Percentiles rank a stretch among this genome's conserved stretches.
Conservation (phyloP, 2,113 vertebrate species). For the Grallaria varia region DNA sequence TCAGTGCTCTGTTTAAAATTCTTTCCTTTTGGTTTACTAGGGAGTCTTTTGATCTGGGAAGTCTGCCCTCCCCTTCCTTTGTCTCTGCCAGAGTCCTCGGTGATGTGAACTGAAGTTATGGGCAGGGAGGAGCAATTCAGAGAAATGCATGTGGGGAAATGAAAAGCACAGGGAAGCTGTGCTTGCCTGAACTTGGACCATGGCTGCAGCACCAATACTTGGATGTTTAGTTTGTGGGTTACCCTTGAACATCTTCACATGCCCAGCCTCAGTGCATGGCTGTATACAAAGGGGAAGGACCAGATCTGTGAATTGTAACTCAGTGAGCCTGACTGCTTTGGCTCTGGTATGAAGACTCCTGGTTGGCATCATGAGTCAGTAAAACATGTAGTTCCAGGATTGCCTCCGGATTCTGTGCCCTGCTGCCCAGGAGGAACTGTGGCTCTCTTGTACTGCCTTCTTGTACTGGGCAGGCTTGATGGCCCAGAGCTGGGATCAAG, state of each 20-base stretch:
- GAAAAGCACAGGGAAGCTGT: background rate
- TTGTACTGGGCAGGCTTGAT: background rate
- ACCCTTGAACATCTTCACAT: background rate
- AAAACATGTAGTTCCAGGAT: background rate
- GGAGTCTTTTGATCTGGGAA: conserved; percentile 30
- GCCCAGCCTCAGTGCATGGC: background rate
- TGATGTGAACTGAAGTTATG: background rate
- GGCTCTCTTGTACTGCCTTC: background rate
- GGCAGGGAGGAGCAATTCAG: background rate
- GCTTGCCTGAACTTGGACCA: background rate
- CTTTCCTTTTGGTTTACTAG: conserved; percentile 31
- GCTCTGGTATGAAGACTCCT: background rate
- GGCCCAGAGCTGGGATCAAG: background rate
- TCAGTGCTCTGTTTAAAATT: background rate
- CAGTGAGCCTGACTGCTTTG: background rate
- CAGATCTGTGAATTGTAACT: background rate
- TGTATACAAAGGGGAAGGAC: background rate
- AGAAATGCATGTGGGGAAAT: background rate
- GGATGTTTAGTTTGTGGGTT: background rate
- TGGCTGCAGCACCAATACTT: background rate
- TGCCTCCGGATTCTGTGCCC: background rate
- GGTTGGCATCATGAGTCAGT: background rate
- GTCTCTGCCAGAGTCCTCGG: conserved; percentile 49
- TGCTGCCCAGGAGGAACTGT: fast-evolving
- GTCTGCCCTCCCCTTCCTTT: conserved; percentile 1